These are phyloP conservation scores for Himalopsyche kuldschensis DNA, from an alignment of 2,888 invertebrate species.

Conservation along the genomic window DNA sequence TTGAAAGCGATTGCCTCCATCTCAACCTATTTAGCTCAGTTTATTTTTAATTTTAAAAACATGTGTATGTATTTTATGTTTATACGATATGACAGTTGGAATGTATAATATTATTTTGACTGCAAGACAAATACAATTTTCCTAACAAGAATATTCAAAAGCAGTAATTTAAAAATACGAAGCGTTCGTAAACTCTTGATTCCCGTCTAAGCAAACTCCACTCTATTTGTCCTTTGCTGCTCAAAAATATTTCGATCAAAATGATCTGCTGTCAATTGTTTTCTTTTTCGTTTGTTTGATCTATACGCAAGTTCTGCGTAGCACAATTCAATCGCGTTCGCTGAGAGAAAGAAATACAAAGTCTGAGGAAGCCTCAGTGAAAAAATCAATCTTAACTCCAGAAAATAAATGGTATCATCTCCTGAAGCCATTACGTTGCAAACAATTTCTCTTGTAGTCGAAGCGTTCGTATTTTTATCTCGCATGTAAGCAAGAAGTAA, in stretches of 20 bases:
- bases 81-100: too few species aligned
- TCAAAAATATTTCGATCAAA: not conserved
- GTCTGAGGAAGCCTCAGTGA: not conserved
- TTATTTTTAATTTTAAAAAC: too few species aligned
- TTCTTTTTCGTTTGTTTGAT: not conserved
- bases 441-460: not conserved
- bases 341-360: not conserved
- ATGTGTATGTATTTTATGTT: too few species aligned
- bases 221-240: not conserved
- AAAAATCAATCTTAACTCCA: not conserved
- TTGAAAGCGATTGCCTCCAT: too few species aligned
- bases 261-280: not conserved
- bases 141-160: too few species aligned
- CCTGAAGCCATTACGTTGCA: not conserved
- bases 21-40: too few species aligned
- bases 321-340: not conserved
- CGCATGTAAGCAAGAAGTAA: not conserved
- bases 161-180: too few species aligned
- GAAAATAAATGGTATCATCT: not conserved
- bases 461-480: not conserved
- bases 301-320: not conserved
- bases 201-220: not conserved
- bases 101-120: too few species aligned
- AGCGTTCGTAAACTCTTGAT: not conserved
- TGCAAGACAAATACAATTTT: too few species aligned